Evolutionary conservation across 2,113 vertebrate genomes (phyloP).

Genomic region (Brachypodius melanocephalos): DNA sequence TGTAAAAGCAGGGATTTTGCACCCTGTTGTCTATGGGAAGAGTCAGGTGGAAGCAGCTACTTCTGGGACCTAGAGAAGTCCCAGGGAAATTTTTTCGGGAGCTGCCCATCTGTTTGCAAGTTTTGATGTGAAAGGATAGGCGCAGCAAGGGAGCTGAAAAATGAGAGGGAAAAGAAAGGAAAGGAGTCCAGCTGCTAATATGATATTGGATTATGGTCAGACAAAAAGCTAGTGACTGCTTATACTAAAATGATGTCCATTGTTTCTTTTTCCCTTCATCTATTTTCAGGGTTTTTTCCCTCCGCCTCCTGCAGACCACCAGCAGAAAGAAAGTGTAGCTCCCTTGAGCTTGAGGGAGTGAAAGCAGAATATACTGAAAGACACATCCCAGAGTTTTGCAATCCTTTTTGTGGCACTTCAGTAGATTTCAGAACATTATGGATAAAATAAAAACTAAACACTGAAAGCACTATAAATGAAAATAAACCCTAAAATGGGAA

Average conservation of each 20-base stretch:
- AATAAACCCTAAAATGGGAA: background rate
- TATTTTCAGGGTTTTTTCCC: background rate
- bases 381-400: background rate
- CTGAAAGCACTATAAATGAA: background rate
- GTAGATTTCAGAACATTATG: background rate
- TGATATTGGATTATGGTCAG: background rate
- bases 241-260: background rate
- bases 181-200: conserved; percentile 16
- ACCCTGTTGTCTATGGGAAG: conserved; percentile 26
- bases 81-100: background rate
- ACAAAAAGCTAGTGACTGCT: background rate
- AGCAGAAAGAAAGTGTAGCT: background rate
- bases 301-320: background rate
- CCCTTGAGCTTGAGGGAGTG: no score
- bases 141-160: conserved; percentile 7
- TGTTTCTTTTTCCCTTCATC: background rate
- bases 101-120: conserved; percentile 61
- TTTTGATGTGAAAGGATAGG: conserved; percentile 15
- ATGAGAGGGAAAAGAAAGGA: conserved; percentile 18
- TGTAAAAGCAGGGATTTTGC: background rate
- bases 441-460: background rate
- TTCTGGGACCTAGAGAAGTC: conserved; percentile 13
- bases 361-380: background rate
- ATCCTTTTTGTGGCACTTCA: background rate
- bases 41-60: conserved; percentile 54